phyloP scores from a whole-genome alignment of 2,797 vertebrate genomes.

The Galaxias olidus region DNA sequence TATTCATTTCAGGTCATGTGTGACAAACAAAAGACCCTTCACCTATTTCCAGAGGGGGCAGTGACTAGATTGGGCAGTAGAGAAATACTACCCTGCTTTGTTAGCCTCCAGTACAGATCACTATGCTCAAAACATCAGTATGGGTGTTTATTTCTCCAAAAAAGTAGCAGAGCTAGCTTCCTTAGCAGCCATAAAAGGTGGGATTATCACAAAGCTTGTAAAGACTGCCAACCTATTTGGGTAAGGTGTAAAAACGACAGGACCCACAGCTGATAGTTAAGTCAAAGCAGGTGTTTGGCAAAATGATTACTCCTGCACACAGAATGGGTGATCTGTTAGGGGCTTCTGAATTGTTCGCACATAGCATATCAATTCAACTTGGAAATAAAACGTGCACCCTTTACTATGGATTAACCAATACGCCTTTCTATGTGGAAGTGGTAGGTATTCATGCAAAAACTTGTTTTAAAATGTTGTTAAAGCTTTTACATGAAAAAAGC shows the following conservation, averaged over 20 bases:
- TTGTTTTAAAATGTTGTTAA: too few species aligned
- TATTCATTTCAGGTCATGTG: background rate
- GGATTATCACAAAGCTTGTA: slow-evolving; percentile 77
- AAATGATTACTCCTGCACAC: slow-evolving; percentile 58
- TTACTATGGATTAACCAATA: slow-evolving; percentile 2
- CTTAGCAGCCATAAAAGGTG: slow-evolving; percentile 73
- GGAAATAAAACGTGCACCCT: slow-evolving; percentile 3
- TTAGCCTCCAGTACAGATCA: background rate
- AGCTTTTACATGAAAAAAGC: too few species aligned
- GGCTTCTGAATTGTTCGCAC: slow-evolving; percentile 41
- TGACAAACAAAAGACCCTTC: slow-evolving; percentile 1
- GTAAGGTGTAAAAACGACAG: slow-evolving; percentile 69
- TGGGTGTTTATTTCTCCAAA: slow-evolving; percentile 45
- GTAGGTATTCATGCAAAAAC: too few species aligned
- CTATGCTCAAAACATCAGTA: slow-evolving; percentile 38
- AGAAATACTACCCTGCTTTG: background rate
- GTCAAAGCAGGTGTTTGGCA: slow-evolving; percentile 73
- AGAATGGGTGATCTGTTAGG: slow-evolving; percentile 52
- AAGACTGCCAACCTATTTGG: slow-evolving; percentile 68
- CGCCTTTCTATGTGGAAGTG: background rate
- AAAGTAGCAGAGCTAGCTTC: slow-evolving; percentile 58
- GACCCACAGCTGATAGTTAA: slow-evolving; percentile 64
- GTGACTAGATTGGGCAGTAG: background rate
- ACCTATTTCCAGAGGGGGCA: slow-evolving; percentile 1
- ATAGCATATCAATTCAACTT: slow-evolving; percentile 30